These are phyloP conservation scores for Microcebus ravelobensis DNA, from an alignment of 2,113 vertebrate genomes.

Conservation along the genomic window DNA sequence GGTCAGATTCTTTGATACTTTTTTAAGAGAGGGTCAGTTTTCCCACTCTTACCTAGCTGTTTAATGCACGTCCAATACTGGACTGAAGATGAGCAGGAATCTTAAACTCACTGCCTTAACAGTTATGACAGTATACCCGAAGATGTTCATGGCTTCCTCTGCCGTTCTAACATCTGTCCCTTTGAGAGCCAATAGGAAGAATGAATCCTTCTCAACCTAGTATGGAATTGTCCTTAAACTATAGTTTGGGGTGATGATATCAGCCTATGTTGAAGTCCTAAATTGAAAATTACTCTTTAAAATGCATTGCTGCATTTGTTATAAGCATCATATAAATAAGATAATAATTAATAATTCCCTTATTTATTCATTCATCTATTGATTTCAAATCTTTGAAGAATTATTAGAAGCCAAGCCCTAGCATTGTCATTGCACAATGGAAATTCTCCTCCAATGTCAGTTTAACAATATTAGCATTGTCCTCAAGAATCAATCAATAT, in stretches of 20 bases:
- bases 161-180: not conserved
- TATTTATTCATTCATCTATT: not conserved
- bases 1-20: not conserved
- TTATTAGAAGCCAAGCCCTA: not conserved
- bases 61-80: not conserved
- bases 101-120: not conserved
- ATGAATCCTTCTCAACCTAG: not conserved
- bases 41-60: not conserved
- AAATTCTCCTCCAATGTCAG: not conserved
- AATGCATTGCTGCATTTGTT: not conserved
- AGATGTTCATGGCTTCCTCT: not conserved
- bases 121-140: not conserved
- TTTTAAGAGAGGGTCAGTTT: not conserved
- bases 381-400: conserved; percentile 6
- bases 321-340: not conserved
- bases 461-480: not conserved
- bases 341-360: not conserved
- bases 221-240: not conserved
- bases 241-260: not conserved
- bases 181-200: not conserved
- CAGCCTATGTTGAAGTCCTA: not conserved
- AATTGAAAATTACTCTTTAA: not conserved
- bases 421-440: not conserved
- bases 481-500: not conserved
- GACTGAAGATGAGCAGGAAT: not conserved